Conservation (phyloP, 1,140 invertebrate species). For the Drosophila littoralis region DNA sequence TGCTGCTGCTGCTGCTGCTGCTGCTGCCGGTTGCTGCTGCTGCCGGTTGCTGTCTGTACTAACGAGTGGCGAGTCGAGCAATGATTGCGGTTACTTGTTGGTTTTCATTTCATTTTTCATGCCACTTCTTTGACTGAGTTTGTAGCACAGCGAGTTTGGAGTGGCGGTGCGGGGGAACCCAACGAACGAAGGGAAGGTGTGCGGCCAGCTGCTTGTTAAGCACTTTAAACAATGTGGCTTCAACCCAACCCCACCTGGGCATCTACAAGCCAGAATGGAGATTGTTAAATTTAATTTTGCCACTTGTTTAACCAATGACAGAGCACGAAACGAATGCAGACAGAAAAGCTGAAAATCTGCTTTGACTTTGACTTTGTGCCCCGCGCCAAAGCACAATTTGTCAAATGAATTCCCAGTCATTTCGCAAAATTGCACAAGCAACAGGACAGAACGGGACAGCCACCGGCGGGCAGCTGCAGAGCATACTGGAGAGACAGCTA, state of each 20-base stretch:
- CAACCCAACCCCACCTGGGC: not conserved
- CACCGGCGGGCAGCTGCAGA: not conserved
- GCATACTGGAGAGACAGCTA: not conserved
- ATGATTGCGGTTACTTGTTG: constrained; percentile 79
- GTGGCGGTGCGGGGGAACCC: no score
- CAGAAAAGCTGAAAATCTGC: constrained; percentile 45
- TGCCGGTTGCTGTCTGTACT: constrained; percentile 35
- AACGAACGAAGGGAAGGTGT: not conserved
- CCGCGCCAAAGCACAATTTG: constrained; percentile 63
- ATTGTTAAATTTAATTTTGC: constrained; percentile 82
- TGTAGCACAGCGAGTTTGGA: not conserved
- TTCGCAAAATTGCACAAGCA: constrained; percentile 75
- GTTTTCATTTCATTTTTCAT: constrained; percentile 80
- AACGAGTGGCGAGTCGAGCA: constrained; percentile 77
- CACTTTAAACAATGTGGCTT: constrained; percentile 76
- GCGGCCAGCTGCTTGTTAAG: constrained; percentile 64
- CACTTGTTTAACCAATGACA: constrained; percentile 80
- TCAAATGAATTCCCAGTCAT: constrained; percentile 79
- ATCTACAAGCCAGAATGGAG: constrained; percentile 4
- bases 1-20: not conserved
- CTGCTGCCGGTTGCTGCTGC: not conserved
- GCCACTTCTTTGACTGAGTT: constrained; percentile 54
- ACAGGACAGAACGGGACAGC: constrained; percentile 9
- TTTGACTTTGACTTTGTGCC: constrained; percentile 34
- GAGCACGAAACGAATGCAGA: constrained; percentile 60